These are phyloP conservation scores for Hemiscyllium ocellatum DNA, from an alignment of 2,113 vertebrate genomes.

Conservation along the genomic window DNA sequence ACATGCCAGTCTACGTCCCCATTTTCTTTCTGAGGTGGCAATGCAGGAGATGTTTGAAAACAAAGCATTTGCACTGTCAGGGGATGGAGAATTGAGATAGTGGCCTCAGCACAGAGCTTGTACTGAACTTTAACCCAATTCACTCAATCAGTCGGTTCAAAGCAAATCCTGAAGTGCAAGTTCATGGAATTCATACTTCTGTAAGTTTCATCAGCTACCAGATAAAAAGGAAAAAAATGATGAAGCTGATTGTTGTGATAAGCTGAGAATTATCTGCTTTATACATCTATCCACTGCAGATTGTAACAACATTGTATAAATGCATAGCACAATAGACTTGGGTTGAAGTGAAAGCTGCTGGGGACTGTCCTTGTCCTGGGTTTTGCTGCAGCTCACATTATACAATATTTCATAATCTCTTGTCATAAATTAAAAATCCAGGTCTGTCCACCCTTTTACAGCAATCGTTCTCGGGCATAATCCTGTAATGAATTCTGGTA, in stretches of 20 bases:
- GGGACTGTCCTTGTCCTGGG: background rate
- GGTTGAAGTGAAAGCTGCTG: background rate
- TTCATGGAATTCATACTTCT: background rate
- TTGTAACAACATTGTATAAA: background rate
- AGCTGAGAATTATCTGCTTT: background rate
- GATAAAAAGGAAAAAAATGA: background rate
- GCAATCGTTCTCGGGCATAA: too few relatives aligned
- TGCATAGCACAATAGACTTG: background rate
- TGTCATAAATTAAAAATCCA: background rate
- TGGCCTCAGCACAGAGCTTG: background rate
- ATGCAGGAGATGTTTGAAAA: background rate
- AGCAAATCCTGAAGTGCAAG: background rate
- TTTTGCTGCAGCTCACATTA: background rate
- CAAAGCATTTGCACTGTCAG: background rate
- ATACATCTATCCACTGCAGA: background rate
- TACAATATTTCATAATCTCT: background rate
- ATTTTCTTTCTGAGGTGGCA: background rate
- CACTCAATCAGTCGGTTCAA: background rate
- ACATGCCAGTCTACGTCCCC: background rate
- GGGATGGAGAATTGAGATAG: background rate
- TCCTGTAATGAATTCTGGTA: background rate
- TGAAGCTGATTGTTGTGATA: background rate
- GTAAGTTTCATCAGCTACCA: background rate
- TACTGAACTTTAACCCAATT: background rate
- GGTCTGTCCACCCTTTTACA: background rate